Base-by-base conservation (phyloP, 2,888 invertebrate species). In the Nomada lathburiana region DNA sequence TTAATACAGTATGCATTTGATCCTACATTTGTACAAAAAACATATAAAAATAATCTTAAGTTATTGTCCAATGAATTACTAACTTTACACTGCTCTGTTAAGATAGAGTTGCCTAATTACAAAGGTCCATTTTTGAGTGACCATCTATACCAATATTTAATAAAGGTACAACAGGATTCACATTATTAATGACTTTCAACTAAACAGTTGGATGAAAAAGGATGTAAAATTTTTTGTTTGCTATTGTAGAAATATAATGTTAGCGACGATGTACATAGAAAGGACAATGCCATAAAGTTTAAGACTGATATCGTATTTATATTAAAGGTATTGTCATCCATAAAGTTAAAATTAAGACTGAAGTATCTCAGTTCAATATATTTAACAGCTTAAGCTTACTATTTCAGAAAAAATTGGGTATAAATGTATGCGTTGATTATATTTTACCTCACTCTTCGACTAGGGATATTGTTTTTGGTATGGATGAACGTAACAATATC, bases 391-490 rank as follows among this genome's bases (percentile, higher is more conserved):
- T 50, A 10, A 62, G 65, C 67, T 63, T 44, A 47, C 62, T 59
- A 5, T 42, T 76, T 55, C 71, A 90, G 90, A 55, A 94, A 57
- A 89, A 94, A n/a, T 93, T 96, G 55, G 95, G 74, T 2, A 0
- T 73, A 16, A 2, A 59, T 4, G 29, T 78, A 60, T 20, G 23
- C 2, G 1, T 16, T 9, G 53, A 63, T 75, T 59, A 59, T 11
- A 93, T 97, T 82, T 91, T 97, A 82, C 96, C 97, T 11, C 97
- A 97, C 89, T 96, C 95, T 90, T 94, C 95, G 85, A 95, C 95
- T 92, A 95, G 96, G 90, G 96, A 96, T 93, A 91, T 96, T 44
- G 94, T 97, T 23, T 89, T 96, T 73, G 96, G 96, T 86, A 94
- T 96, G 88, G 95, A 96, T 90, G 92, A 90, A 50, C 88, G 92